Conservation (phyloP, 2,113 vertebrate genomes). For the Oxygymnocypris stewartii region DNA sequence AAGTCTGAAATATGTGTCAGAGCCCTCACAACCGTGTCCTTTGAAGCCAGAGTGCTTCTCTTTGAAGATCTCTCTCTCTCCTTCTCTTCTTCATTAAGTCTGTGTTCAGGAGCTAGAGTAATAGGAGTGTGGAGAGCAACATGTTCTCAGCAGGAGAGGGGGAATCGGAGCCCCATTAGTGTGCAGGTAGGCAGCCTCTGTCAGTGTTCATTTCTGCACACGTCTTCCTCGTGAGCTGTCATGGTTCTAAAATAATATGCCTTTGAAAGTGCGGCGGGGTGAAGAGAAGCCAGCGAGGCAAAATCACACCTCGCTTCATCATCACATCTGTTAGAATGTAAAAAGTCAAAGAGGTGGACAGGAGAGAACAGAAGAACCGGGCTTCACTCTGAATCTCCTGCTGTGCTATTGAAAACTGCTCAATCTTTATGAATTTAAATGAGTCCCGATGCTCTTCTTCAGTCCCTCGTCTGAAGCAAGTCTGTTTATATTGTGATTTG, state of each 20-base stretch:
- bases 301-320: conserved; percentile 19
- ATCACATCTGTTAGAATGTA: conserved; percentile 17
- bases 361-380: not conserved
- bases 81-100: conserved; percentile 5
- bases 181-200: conserved; percentile 27
- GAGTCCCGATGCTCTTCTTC: not conserved
- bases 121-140: conserved; percentile 20
- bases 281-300: conserved; percentile 1
- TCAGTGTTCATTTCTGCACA: conserved; percentile 24
- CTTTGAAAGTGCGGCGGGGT: not conserved
- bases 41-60: conserved; percentile 34
- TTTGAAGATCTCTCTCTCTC: conserved; percentile 24
- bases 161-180: conserved; percentile 23
- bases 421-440: conserved; percentile 30
- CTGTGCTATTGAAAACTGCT: not conserved
- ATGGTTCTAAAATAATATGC: not conserved
- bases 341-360: conserved; percentile 9
- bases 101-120: conserved; percentile 25
- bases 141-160: conserved; percentile 31
- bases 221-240: not conserved
- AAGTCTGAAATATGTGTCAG: not conserved
- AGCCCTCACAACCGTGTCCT: not conserved
- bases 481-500: conserved; percentile 13
- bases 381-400: not conserved
- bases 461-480: not conserved